Evolutionary conservation across 2,797 vertebrate genomes (phyloP), one percentile per base, ranked within the genome.

Genomic region (Hyperoplus lanceolatus): DNA sequence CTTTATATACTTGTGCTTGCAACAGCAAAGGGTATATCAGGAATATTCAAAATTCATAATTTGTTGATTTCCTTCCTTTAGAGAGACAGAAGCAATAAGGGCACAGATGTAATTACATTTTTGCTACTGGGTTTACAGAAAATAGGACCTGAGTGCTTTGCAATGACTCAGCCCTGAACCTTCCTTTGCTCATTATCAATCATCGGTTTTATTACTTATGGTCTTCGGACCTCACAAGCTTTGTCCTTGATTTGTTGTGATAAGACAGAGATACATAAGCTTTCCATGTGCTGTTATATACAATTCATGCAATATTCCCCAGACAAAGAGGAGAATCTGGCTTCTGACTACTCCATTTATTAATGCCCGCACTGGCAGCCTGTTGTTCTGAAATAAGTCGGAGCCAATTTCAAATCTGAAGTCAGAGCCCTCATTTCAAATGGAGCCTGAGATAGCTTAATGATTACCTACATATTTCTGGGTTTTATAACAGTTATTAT

Each of bases 151-250:
- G 8, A 62, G 29, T 45, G 53, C 21, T 77, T 62, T 61, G 49
- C 54, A 68, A 72, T 80, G 81, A 82, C 51, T 82, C 69, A 73
- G 69, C 72, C 29, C 29, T 82, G 45, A 84, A 90, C 73, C 61
- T 72, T 82, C 86, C 88, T 83, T 62, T 77, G 53, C 72, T 83
- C 82, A 89, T 93, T 88, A 89, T 88, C 82, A 82, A 72, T 82
- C 65, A 89, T 83, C 66, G 82, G 58, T 84, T 90, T 91, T 90
- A 92, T 89, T 84, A 85, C 83, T 65, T 72, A 45, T 82, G 85
- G 77, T 91, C 90, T 91, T 93, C 53, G 86, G 81, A 90, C 87
- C 54, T 83, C 77, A 66, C 61, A 39, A 54, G 66, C 58, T 54
- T 15, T 58, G 81, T 76, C 76, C 82, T 83, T 89, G 67, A 87